These are phyloP conservation scores for Craseonycteris thonglongyai DNA, from an alignment of 2,113 vertebrate species.

Conservation along the genomic window DNA sequence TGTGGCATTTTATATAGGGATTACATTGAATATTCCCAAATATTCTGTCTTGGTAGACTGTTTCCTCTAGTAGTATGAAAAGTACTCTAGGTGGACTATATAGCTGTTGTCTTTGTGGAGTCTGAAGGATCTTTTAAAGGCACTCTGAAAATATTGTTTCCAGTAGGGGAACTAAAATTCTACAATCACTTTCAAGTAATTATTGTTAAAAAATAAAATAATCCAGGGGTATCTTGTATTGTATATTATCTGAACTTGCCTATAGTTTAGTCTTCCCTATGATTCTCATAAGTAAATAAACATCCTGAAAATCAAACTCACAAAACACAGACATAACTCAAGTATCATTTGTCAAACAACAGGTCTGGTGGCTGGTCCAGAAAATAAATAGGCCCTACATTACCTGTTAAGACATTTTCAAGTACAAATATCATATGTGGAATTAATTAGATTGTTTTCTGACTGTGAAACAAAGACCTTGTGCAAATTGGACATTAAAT, in stretches of 20 bases:
- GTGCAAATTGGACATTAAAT: not conserved
- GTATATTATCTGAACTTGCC: not conserved
- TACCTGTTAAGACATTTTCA: not conserved
- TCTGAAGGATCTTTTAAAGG: not conserved
- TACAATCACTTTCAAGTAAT: not conserved
- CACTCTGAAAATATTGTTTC: not conserved
- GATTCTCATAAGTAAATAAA: not conserved
- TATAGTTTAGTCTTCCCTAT: not conserved
- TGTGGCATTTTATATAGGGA: not conserved
- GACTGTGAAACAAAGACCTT: not conserved
- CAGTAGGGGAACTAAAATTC: not conserved
- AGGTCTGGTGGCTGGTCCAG: not conserved
- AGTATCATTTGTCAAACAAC: not conserved
- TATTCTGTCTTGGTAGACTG: not conserved
- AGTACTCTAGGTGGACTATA: not conserved
- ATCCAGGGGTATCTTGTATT: not conserved
- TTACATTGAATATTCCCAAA: not conserved
- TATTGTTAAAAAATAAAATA: not conserved
- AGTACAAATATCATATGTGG: not conserved
- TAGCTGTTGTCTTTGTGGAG: not conserved
- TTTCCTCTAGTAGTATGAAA: not conserved
- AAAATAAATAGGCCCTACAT: not conserved
- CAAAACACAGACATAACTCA: not conserved
- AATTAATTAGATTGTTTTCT: not conserved
- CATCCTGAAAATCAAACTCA: not conserved